These are phyloP conservation scores for Gisinianus flammeolus DNA, from an alignment of 2,888 invertebrate genomes.

Conservation along the genomic window DNA sequence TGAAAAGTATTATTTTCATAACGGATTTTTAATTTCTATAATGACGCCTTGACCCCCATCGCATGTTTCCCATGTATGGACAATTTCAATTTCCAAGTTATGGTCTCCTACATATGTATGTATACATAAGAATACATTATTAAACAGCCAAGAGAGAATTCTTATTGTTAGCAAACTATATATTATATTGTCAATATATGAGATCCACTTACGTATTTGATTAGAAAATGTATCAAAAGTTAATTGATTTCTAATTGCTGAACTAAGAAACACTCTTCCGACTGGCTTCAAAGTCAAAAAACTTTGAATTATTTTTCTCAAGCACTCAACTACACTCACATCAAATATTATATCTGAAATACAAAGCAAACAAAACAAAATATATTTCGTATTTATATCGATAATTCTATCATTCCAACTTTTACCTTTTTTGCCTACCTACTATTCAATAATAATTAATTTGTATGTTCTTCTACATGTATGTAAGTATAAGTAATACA, in stretches of 20 bases:
- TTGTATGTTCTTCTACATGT: background rate
- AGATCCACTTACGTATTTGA: constrained; percentile 16
- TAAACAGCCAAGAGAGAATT: background rate
- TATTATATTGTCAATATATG: background rate
- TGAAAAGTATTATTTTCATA: background rate
- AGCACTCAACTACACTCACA: constrained; percentile 13
- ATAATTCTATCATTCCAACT: background rate
- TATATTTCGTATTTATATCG: background rate
- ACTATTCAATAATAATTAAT: background rate
- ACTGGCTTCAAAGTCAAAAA: constrained; percentile 11
- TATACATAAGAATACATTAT: background rate
- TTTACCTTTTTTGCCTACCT: background rate
- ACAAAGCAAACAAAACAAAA: background rate
- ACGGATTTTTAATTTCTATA: background rate
- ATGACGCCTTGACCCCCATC: background rate
- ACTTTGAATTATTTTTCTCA: constrained; percentile 17
- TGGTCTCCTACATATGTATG: background rate
- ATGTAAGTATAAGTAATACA: no score
- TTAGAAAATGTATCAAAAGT: constrained; percentile 19
- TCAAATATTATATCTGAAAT: constrained; percentile 39
- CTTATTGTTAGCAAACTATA: no score
- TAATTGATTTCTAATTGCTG: constrained; percentile 19
- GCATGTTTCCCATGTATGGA: background rate
- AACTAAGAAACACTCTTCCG: constrained; percentile 30
- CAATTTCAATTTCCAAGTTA: constrained; percentile 3